phyloP scores from a whole-genome alignment of 2,113 vertebrate species.

The Bettongia penicillata region DNA sequence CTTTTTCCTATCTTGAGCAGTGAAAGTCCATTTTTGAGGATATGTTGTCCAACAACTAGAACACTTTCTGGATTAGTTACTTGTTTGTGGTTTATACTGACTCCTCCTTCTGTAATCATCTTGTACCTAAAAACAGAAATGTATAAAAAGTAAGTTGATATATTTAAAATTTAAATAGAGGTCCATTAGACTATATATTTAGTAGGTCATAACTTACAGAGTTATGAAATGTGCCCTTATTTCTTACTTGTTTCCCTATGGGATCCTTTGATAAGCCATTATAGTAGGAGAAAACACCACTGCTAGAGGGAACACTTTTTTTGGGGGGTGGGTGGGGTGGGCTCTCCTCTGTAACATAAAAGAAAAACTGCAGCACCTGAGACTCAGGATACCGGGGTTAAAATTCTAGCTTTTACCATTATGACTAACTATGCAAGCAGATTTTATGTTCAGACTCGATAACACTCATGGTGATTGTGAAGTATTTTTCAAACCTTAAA shows the following conservation, averaged over 20 bases:
- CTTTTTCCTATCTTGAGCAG: conserved; percentile 94
- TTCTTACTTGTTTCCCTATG: not conserved
- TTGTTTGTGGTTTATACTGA: conserved; percentile 92
- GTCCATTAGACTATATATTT: not conserved
- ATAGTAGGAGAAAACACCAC: not conserved
- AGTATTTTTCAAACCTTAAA: not conserved
- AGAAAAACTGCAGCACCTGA: not conserved
- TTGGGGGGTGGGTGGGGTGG: not conserved
- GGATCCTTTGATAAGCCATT: not conserved
- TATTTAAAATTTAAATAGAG: not conserved
- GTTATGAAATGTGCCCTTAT: not conserved
- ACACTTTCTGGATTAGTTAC: conserved; percentile 90
- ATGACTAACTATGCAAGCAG: not conserved
- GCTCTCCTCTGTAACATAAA: not conserved
- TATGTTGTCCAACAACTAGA: conserved; percentile 91
- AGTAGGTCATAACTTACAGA: not conserved
- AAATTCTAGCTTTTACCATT: not conserved
- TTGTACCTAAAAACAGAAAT: conserved; percentile 86
- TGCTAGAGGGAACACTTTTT: not conserved
- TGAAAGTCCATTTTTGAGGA: conserved; percentile 94
- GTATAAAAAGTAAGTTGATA: not conserved
- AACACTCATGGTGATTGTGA: not conserved
- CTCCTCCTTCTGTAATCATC: conserved; percentile 92
- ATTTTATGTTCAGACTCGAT: not conserved
- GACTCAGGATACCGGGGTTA: not conserved